Percentiles rank a stretch among this genome's conserved stretches.
phyloP scores from a whole-genome alignment of 2,888 invertebrate genomes.

The Anoplius nigerrimus region DNA sequence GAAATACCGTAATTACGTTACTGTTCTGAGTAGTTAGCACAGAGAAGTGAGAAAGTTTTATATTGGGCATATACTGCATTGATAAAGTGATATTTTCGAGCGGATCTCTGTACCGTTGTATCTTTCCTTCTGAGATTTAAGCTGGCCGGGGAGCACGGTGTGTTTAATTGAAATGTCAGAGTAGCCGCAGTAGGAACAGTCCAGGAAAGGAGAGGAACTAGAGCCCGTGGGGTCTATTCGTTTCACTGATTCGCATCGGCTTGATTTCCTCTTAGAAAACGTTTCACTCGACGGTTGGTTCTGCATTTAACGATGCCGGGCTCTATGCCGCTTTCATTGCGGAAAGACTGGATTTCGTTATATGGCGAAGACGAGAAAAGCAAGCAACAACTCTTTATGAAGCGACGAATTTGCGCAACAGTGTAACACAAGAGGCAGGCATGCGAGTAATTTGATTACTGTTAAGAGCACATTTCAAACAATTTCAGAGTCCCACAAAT shows the following conservation, averaged over 20 bases:
- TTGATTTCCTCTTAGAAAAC: slow-evolving; percentile 28
- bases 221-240: slow-evolving; percentile 38
- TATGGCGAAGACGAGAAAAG: too few relatives aligned
- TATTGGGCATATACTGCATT: too few relatives aligned
- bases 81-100: slow-evolving; percentile 5
- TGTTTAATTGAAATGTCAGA: slow-evolving; percentile 54
- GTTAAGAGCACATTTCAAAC: too few relatives aligned
- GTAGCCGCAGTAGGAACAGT: slow-evolving; percentile 26
- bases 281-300: slow-evolving; percentile 16
- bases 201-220: slow-evolving; percentile 30
- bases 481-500: too few relatives aligned
- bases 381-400: too few relatives aligned
- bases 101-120: slow-evolving; percentile 16
- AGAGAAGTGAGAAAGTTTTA: not conserved
- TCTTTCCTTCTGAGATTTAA: slow-evolving; percentile 31
- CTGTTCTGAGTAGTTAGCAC: not conserved
- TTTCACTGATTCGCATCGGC: slow-evolving; percentile 35
- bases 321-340: too few relatives aligned
- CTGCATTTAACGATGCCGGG: too few relatives aligned
- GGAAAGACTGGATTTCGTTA: too few relatives aligned
- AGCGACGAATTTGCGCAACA: too few relatives aligned
- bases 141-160: slow-evolving; percentile 32
- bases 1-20: not conserved
- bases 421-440: too few relatives aligned
- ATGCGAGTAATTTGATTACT: too few relatives aligned